Base-by-base conservation (phyloP, 2,113 vertebrate genomes). In the Paedocypris sp. region DNA sequence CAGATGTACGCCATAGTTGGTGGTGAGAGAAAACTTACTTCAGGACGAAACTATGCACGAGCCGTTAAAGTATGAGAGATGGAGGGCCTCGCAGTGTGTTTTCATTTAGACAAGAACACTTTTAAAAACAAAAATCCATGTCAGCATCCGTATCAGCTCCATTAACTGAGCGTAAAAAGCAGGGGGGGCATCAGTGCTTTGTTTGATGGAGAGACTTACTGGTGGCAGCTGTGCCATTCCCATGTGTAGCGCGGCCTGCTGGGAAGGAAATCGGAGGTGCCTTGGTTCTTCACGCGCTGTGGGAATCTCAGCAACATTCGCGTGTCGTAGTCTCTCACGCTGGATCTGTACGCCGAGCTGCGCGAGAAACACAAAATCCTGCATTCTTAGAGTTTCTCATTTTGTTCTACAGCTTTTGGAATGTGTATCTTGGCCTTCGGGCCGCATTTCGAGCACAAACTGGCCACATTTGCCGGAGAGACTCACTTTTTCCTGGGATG, bases 141-240 rank as follows among this genome's bases (percentile, higher is more conserved):
- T 19, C 29, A 61, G 29, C 52, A 13, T 28, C 70, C n/a, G n/a
- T n/a, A n/a, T n/a, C n/a, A n/a, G n/a, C n/a, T n/a, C n/a, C n/a
- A n/a, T n/a, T n/a, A n/a, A n/a, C n/a, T n/a, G n/a, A n/a, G n/a
- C n/a, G n/a, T n/a, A n/a, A n/a, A n/a, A n/a, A n/a, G n/a, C n/a
- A n/a, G n/a, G n/a, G n/a, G n/a, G n/a, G n/a, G n/a, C n/a, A n/a
- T n/a, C n/a, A n/a, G n/a, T n/a, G n/a, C n/a, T n/a, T n/a, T n/a
- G n/a, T n/a, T n/a, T n/a, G n/a, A n/a, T n/a, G n/a, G n/a, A n/a
- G n/a, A 51, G 18, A 92, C 95, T 93, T 81, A 98, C 95, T 95
- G 95, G 74, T 98, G 95, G 85, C 95, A 98, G 72, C 95, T 98
- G 87, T 98, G 95, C 95, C 95, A 98, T 74, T 98, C 95, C 95